Conservation (phyloP, 2,888 invertebrate species). For the Stenoptilia bipunctidactyla region DNA sequence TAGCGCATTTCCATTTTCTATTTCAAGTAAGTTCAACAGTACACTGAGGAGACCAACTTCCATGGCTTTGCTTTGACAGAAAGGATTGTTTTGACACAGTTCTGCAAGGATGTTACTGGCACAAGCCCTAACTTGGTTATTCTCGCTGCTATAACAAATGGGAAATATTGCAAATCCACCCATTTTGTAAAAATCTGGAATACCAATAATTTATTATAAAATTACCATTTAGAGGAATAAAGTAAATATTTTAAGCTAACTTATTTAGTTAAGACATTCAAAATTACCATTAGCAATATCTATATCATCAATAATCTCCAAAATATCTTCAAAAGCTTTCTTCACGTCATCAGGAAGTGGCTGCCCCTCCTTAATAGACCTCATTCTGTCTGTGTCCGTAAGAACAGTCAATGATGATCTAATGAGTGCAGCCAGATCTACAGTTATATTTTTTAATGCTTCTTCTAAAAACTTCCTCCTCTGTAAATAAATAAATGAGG, state of each 20-base stretch:
- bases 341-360: conserved; percentile 70
- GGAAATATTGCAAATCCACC: conserved; percentile 84
- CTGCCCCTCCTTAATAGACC: conserved; percentile 39
- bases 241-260: too few species aligned
- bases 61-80: conserved; percentile 80
- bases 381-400: conserved; percentile 55
- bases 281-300: conserved; percentile 87
- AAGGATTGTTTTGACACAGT: conserved; percentile 88
- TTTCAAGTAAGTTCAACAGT: conserved; percentile 71
- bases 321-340: conserved; percentile 76
- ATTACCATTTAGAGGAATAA: too few species aligned
- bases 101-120: conserved; percentile 81
- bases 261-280: too few species aligned
- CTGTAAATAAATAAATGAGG: conserved; percentile 63
- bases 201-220: conserved; percentile 4
- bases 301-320: conserved; percentile 79
- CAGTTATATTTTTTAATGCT: conserved; percentile 77
- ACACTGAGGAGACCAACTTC: conserved; percentile 75
- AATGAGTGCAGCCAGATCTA: conserved; percentile 78
- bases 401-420: conserved; percentile 73
- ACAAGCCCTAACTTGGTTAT: conserved; percentile 72
- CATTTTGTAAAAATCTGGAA: conserved; percentile 84
- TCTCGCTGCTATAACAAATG: conserved; percentile 74
- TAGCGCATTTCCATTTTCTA: conserved; percentile 69
- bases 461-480: conserved; percentile 78